phyloP scores from a whole-genome alignment of 2,113 vertebrate genomes.

The Phalacrocorax brasilianus region DNA sequence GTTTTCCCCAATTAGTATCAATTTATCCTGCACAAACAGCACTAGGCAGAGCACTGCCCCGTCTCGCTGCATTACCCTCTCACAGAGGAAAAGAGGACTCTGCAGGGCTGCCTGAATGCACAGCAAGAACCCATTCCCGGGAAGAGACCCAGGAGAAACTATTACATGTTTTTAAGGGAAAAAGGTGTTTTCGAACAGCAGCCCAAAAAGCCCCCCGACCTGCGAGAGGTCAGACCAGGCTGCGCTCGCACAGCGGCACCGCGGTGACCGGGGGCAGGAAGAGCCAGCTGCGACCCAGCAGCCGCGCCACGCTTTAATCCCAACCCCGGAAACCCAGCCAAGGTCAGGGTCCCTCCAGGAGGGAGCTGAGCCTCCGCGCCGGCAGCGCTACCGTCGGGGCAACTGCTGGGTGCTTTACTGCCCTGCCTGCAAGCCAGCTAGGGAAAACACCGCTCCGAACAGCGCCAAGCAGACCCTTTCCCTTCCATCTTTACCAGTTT shows the following conservation, averaged over 20 bases:
- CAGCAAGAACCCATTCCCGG: neutral
- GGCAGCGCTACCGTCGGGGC: neutral
- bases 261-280: accelerated
- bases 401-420: neutral
- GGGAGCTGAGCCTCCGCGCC: neutral
- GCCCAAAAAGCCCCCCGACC: neutral
- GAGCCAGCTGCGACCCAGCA: neutral
- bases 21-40: neutral
- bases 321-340: neutral
- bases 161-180: accelerated
- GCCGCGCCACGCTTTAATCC: neutral
- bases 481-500: neutral
- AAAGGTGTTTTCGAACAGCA: neutral
- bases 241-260: accelerated
- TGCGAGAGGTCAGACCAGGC: neutral
- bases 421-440: neutral
- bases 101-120: neutral
- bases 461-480: neutral
- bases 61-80: neutral
- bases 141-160: neutral
- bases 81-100: neutral
- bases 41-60: neutral
- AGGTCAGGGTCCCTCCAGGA: accelerated
- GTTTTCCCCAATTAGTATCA: no score
- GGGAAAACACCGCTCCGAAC: neutral